Evolutionary conservation across 2,888 invertebrate genomes (phyloP).

Genomic region (Drosophila mimica): DNA sequence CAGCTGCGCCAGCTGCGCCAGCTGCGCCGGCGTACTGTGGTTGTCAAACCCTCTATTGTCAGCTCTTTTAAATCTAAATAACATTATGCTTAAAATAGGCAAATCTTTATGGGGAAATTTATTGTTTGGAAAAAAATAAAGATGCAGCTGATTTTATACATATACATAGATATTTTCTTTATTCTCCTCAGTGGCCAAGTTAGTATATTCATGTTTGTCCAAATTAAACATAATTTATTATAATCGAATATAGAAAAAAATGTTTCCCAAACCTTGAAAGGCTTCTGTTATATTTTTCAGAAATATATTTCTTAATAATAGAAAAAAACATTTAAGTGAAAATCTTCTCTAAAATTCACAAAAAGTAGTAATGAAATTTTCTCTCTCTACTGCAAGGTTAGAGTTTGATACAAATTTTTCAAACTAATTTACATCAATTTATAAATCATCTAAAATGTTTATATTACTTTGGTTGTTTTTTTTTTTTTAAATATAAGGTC

Average conservation of each 20-base stretch:
- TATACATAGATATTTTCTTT: neutral
- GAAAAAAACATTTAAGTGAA: neutral
- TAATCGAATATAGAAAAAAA: neutral
- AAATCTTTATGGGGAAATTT: neutral
- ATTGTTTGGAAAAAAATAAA: neutral
- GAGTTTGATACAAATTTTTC: neutral
- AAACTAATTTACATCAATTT: too few relatives aligned
- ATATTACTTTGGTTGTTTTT: too few relatives aligned
- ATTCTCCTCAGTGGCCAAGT: neutral
- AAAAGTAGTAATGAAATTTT: neutral
- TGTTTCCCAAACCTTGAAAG: neutral
- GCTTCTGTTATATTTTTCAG: neutral
- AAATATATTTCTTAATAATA: neutral
- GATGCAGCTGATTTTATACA: neutral
- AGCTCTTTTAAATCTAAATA: neutral
- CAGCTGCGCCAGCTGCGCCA: conserved; percentile 9
- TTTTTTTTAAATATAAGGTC: too few relatives aligned
- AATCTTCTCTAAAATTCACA: neutral
- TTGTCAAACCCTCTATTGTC: neutral
- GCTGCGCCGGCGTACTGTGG: conserved; percentile 9
- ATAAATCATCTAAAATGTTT: too few relatives aligned
- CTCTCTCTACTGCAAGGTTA: neutral
- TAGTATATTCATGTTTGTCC: too few relatives aligned
- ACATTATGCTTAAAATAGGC: neutral
- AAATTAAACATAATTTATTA: neutral